These are phyloP conservation scores for Aselliscus stoliczkanus DNA, from an alignment of 2,797 vertebrate genomes.

Conservation along the genomic window DNA sequence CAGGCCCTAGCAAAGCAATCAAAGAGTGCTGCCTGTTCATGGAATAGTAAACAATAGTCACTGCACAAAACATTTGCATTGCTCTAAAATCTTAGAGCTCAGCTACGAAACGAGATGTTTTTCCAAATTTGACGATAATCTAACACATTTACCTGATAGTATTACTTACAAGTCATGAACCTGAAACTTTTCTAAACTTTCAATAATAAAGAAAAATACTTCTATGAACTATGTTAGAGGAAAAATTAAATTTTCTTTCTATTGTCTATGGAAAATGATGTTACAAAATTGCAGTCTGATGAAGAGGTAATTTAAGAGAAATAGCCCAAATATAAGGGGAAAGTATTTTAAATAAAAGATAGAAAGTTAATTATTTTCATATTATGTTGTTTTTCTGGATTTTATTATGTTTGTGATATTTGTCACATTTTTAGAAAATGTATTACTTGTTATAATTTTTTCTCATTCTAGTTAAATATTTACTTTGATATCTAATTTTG, in stretches of 20 bases:
- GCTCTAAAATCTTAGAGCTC: background rate
- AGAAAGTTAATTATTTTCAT: background rate
- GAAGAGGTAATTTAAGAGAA: background rate
- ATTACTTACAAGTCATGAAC: background rate
- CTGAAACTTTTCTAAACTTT: background rate
- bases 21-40: background rate
- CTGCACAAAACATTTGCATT: background rate
- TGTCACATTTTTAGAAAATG: background rate
- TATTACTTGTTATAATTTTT: background rate
- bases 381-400: background rate
- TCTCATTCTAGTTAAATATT: constrained; percentile 2
- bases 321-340: background rate
- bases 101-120: background rate
- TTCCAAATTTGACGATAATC: background rate
- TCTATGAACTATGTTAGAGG: background rate
- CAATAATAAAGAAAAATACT: background rate
- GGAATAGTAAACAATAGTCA: background rate
- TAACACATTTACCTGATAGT: background rate
- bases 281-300: background rate
- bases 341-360: background rate
- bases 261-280: background rate
- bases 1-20: background rate
- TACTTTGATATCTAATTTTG: background rate
- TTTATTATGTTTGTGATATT: background rate
- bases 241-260: background rate